Percentiles rank a stretch among this genome's conserved stretches.
Conservation (phyloP, 2,113 vertebrate genomes). For the Butorides virescens region DNA sequence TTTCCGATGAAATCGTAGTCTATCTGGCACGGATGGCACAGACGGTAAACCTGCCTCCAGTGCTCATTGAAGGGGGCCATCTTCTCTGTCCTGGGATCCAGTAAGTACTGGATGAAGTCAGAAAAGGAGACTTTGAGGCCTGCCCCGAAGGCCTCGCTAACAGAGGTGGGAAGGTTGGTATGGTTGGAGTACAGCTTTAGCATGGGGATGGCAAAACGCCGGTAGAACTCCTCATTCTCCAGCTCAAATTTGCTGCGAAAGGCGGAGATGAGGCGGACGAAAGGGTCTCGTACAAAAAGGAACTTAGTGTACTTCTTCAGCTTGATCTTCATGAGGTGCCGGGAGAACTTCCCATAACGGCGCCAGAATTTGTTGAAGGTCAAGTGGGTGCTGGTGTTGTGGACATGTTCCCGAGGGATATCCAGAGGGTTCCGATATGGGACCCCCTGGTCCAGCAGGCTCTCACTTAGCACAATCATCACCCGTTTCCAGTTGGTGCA, state of each 20-base stretch:
- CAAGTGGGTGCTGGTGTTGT: constrained; percentile 92
- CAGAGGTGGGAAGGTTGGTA: constrained; percentile 81
- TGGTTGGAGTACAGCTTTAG: constrained; percentile 86
- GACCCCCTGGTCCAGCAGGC: constrained; percentile 82
- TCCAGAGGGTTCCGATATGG: constrained; percentile 89
- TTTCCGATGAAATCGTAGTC: constrained; percentile 97
- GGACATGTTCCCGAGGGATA: constrained; percentile 85
- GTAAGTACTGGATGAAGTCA: constrained; percentile 93
- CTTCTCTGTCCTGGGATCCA: constrained; percentile 91
- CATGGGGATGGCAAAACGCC: constrained; percentile 87
- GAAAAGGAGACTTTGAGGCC: constrained; percentile 88
- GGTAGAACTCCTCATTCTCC: constrained; percentile 93
- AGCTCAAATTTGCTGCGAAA: constrained; percentile 95
- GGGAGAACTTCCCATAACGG: constrained; percentile 90
- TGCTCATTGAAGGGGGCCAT: constrained; percentile 94
- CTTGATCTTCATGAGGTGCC: constrained; percentile 96
- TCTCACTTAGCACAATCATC: constrained; percentile 95
- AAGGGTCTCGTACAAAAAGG: constrained; percentile 94
- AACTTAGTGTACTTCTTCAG: constrained; percentile 98
- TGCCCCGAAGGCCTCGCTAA: constrained; percentile 83
- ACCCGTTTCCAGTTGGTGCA: constrained; percentile 98
- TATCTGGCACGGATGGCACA: constrained; percentile 98
- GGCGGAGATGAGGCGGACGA: constrained; percentile 95
- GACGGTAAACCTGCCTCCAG: constrained; percentile 92
- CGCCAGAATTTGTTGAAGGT: constrained; percentile 98